Evolutionary conservation across 2,888 invertebrate species (phyloP).

Genomic region (Ctena decussata): DNA sequence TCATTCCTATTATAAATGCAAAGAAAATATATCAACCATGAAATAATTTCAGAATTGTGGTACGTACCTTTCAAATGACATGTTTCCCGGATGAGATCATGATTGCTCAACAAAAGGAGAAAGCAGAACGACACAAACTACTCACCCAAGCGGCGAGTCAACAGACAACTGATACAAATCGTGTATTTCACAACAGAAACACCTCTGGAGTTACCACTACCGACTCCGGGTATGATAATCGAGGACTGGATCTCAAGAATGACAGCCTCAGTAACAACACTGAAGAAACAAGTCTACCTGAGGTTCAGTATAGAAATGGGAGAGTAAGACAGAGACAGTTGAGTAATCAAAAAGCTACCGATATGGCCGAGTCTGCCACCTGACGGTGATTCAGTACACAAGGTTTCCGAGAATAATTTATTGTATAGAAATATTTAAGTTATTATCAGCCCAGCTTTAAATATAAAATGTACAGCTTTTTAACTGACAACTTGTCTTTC

Average conservation of each 20-base stretch:
- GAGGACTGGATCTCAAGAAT: conserved; percentile 58
- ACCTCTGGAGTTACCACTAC: conserved; percentile 43
- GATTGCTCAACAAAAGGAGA: conserved; percentile 72
- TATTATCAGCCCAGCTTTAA: conserved; percentile 15
- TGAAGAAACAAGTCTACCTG: conserved; percentile 14
- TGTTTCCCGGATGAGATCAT: conserved; percentile 78
- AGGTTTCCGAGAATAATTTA: conserved; percentile 30
- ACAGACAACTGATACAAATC: conserved; percentile 64
- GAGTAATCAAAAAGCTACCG: conserved; percentile 40
- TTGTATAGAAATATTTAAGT: background rate
- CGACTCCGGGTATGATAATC: conserved; percentile 62
- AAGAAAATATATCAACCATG: too few relatives aligned
- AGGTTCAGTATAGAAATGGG: conserved; percentile 43
- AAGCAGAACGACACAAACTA: conserved; percentile 47
- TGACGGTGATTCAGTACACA: conserved; percentile 55
- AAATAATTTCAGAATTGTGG: conserved; percentile 74
- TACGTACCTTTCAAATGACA: conserved; percentile 74
- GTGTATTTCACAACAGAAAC: background rate
- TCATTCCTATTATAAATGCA: too few relatives aligned
- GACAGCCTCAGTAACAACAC: conserved; percentile 4
- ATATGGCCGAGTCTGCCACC: conserved; percentile 55
- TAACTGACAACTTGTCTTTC: background rate
- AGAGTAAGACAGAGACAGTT: conserved; percentile 49
- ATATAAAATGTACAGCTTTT: background rate
- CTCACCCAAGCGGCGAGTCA: background rate